Evolutionary conservation across 2,888 invertebrate genomes (phyloP).

Genomic region (Meta bourneti): DNA sequence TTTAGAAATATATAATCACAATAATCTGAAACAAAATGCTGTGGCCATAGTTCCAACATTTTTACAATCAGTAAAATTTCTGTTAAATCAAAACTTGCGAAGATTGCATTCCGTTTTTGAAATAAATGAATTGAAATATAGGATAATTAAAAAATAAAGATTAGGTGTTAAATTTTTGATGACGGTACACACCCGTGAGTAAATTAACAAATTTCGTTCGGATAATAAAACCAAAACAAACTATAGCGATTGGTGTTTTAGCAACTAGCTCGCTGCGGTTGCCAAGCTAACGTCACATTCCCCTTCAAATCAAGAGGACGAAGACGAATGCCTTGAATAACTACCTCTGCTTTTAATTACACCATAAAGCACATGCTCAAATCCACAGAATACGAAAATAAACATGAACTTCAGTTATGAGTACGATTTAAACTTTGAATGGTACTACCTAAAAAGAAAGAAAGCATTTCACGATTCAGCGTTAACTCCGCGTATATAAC

Average conservation of each 20-base stretch:
- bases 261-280: conserved; percentile 2
- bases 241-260: neutral
- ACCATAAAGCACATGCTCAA: neutral
- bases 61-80: conserved; percentile 18
- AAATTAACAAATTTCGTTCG: neutral
- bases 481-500: neutral
- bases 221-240: conserved; percentile 20
- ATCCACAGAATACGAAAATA: conserved; percentile 8
- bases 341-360: conserved; percentile 2
- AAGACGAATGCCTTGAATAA: neutral
- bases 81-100: conserved; percentile 29
- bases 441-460: conserved; percentile 5
- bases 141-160: neutral
- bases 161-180: neutral
- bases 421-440: conserved; percentile 19
- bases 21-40: neutral
- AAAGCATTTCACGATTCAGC: conserved; percentile 15
- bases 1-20: conserved; percentile 5
- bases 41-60: conserved; percentile 43
- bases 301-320: neutral
- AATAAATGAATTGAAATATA: neutral
- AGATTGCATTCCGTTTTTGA: neutral
- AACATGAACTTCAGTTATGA: conserved; percentile 28
- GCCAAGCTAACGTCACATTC: conserved; percentile 23
- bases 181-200: neutral